Conservation (phyloP, 1,140 invertebrate species). For the Hylaeus anthracinus region DNA sequence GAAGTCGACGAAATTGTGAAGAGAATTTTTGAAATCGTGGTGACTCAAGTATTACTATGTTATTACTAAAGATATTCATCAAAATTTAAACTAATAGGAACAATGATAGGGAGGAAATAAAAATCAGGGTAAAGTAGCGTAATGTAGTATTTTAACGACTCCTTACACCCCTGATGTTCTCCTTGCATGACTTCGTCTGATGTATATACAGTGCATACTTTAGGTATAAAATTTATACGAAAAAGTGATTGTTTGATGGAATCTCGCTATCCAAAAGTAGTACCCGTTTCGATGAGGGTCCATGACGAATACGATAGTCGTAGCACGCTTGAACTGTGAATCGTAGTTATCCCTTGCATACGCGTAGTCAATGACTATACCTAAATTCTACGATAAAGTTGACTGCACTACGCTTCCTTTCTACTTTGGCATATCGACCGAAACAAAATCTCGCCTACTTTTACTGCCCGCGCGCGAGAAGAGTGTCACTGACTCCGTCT, state of each 20-base stretch:
- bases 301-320: neutral
- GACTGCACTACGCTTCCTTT: constrained; percentile 44
- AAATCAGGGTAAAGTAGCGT: too few species aligned
- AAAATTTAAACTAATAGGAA: too few species aligned
- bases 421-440: constrained; percentile 50
- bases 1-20: too few species aligned
- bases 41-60: too few species aligned
- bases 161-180: too few species aligned
- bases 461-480: too few species aligned
- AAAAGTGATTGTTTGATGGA: neutral
- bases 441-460: constrained; percentile 44
- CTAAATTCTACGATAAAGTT: constrained; percentile 24
- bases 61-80: too few species aligned
- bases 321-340: constrained; percentile 3
- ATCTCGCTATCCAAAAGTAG: neutral
- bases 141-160: too few species aligned
- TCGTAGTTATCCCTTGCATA: neutral
- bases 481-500: too few species aligned
- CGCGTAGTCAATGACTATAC: constrained; percentile 23
- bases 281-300: too few species aligned
- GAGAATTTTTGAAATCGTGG: too few species aligned
- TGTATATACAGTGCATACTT: neutral
- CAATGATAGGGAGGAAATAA: too few species aligned
- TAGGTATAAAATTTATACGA: constrained; percentile 6
- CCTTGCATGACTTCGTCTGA: neutral